phyloP scores from a whole-genome alignment of 2,113 vertebrate species.

The Pycnonotus jocosus region DNA sequence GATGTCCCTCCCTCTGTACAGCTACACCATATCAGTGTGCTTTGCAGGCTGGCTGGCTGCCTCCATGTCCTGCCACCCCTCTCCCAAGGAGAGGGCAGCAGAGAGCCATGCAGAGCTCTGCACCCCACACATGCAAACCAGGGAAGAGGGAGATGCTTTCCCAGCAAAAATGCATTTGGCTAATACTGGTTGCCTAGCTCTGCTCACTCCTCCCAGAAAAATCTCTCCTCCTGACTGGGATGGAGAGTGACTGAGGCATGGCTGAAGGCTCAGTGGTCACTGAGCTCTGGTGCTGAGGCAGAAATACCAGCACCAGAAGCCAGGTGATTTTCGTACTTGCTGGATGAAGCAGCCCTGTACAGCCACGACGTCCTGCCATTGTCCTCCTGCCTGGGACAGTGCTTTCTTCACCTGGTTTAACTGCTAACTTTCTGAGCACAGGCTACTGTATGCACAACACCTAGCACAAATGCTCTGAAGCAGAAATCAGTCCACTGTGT shows the following conservation, averaged over 20 bases:
- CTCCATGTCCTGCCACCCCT: not conserved
- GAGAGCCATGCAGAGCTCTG: not conserved
- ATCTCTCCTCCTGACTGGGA: not conserved
- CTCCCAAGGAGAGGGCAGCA: constrained; percentile 45
- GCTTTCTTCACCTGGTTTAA: not conserved
- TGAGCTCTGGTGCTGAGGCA: not conserved
- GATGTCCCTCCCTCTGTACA: rapidly evolving
- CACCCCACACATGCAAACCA: rapidly evolving
- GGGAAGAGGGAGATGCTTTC: not conserved
- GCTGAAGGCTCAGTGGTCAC: not conserved
- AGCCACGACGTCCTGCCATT: not conserved
- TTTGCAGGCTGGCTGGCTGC: not conserved
- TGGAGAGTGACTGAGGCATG: not conserved
- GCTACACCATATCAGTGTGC: rapidly evolving
- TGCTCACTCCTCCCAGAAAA: not conserved
- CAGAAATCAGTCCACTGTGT: not conserved
- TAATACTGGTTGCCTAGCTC: not conserved
- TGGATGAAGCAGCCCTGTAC: not conserved
- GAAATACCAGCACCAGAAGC: not conserved
- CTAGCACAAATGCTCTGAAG: not conserved
- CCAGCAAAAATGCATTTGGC: not conserved
- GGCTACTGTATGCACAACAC: rapidly evolving
- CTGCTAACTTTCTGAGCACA: not conserved
- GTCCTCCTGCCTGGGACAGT: not conserved
- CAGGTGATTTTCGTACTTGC: not conserved